Base-by-base conservation (phyloP, 1,140 invertebrate species). In the Orussus abietinus region DNA sequence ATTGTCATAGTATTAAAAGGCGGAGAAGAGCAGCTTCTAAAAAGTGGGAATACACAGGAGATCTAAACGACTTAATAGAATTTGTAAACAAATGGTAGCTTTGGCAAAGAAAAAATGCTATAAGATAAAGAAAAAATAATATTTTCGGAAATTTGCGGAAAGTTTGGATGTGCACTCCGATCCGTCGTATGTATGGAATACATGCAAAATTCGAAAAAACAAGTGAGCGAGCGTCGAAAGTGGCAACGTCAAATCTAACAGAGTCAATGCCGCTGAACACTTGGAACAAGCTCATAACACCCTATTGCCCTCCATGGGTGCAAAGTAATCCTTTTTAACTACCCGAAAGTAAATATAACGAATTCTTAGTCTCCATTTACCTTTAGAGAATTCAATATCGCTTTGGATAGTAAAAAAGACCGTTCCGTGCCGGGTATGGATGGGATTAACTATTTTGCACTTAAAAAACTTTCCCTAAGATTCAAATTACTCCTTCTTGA, bases 341-440 rank as follows among this genome's bases (percentile, higher is more conserved):
- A 4, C 11, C 26, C 18, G 5, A 4, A 3, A 31, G 38, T 13
- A 15, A 9, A n/a, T 10, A 20, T 7, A 40, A 40, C 15, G 38
- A 18, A 2, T 14, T 20, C 3, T 19, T 40, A 3, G 28, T 18
- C 19, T 3, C 12, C 14, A 3, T 31, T 31, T 18, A 19, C 5
- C 15, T 12, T 31, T 10, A 4, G 17, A 4, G 38, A 40, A 12
- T 31, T 40, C 10, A 40, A 31, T 21, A n/a, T 19, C 10, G 38
- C 38, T 9, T 13, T 31, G 3, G 5, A 7, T 7, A 3, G 13
- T 13, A 3, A 19, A n/a, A 40, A 40, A 4, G 2, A 12, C 5
- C 19, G 13, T 11, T 40, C 38, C 6, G 5, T 4, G 11, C 38
- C 38, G 3, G 38, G 38, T 17, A 30, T 40, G 10, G 38, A 40